Evolutionary conservation across 2,113 vertebrate genomes (phyloP).

Genomic region (Podarcis muralis): DNA sequence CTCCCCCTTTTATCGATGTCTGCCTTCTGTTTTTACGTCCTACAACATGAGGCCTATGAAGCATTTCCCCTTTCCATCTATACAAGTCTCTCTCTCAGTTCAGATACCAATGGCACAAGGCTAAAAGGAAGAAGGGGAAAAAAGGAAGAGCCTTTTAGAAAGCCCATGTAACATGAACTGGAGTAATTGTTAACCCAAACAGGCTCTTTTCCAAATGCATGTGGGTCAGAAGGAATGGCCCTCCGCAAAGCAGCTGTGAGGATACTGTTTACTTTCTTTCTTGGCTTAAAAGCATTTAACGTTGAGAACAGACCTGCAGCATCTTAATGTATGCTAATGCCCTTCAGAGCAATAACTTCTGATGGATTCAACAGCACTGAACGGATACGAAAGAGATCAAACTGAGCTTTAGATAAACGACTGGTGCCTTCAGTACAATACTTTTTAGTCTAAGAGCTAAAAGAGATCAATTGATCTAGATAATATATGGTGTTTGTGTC

Average conservation of each 20-base stretch:
- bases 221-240: conserved; percentile 59
- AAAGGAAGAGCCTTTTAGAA: neutral
- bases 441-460: conserved; percentile 61
- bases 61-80: neutral
- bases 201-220: conserved; percentile 56
- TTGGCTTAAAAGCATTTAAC: conserved; percentile 71
- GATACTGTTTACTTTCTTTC: conserved; percentile 68
- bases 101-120: conserved; percentile 16
- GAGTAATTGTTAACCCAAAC: conserved; percentile 61
- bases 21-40: neutral
- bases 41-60: neutral
- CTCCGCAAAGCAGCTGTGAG: conserved; percentile 64
- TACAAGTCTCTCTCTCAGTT: neutral
- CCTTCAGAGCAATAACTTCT: conserved; percentile 70
- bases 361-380: conserved; percentile 73
- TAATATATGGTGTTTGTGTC: conserved; percentile 59
- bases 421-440: conserved; percentile 48
- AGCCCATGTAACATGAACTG: conserved; percentile 5
- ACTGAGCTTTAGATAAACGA: conserved; percentile 66
- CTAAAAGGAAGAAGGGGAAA: conserved; percentile 7
- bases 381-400: conserved; percentile 70
- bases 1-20: neutral
- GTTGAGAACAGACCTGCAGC: conserved; percentile 67
- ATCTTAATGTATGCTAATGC: conserved; percentile 70
- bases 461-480: conserved; percentile 57